Conservation (phyloP, 1,140 invertebrate genomes). For the Drosophila burlai region DNA sequence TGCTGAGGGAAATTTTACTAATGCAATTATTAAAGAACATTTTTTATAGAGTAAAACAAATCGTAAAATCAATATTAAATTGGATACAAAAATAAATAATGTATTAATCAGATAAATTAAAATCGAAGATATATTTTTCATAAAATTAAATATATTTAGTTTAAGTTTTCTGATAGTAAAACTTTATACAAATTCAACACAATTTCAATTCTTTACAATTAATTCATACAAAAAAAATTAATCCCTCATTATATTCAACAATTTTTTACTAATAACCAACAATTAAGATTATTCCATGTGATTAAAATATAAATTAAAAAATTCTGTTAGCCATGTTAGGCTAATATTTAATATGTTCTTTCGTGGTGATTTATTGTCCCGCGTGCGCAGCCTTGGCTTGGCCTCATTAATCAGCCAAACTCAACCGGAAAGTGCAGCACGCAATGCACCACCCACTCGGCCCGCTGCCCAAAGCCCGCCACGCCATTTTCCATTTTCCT, state of each 20-base stretch:
- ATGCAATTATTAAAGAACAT: no score
- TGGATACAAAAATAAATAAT: no score
- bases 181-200: no score
- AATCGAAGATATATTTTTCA: no score
- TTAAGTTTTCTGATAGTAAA: neutral
- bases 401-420: slow-evolving; percentile 68
- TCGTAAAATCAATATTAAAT: no score
- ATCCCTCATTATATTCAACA: neutral
- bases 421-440: slow-evolving; percentile 38
- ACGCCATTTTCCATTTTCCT: slow-evolving; percentile 31
- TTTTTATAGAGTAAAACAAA: no score
- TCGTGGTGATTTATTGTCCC: slow-evolving; percentile 34
- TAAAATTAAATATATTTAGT: neutral
- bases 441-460: slow-evolving; percentile 49
- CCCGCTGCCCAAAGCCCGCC: neutral
- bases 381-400: slow-evolving; percentile 34
- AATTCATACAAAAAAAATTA: neutral
- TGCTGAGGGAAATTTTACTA: no score
- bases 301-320: slow-evolving; percentile 18
- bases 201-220: neutral
- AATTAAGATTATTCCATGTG: slow-evolving; percentile 6
- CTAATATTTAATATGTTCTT: slow-evolving; percentile 16
- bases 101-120: no score
- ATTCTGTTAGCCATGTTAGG: slow-evolving; percentile 12
- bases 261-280: neutral